Percentiles rank a stretch among this genome's conserved stretches.
phyloP scores from a whole-genome alignment of 2,113 vertebrate genomes.

The Oreotrochilus melanogaster region DNA sequence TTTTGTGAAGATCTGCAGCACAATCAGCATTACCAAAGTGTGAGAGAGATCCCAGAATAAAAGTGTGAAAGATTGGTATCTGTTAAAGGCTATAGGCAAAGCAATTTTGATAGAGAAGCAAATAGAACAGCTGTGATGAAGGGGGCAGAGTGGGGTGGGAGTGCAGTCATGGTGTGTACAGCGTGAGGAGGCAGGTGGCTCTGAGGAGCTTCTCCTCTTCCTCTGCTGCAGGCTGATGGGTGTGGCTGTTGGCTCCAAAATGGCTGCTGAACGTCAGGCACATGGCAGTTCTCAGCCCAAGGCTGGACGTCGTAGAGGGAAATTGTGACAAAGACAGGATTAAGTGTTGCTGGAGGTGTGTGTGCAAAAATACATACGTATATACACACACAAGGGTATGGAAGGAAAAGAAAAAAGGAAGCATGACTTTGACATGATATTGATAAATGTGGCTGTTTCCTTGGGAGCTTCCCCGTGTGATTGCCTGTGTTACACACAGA shows the following conservation, averaged over 20 bases:
- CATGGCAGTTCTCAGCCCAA: neutral
- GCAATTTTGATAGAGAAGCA: neutral
- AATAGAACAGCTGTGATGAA: neutral
- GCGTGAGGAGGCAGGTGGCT: neutral
- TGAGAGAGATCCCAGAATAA: neutral
- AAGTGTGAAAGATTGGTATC: neutral
- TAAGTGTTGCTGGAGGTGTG: neutral
- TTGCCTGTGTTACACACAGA: neutral
- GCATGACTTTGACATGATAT: neutral
- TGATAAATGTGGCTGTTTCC: neutral
- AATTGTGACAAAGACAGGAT: neutral
- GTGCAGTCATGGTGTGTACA: neutral
- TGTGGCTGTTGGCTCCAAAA: neutral
- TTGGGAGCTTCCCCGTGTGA: neutral
- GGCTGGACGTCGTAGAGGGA: neutral
- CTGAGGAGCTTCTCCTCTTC: neutral
- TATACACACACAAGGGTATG: accelerated
- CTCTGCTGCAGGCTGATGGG: neutral
- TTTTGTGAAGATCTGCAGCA: neutral
- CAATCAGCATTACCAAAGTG: neutral
- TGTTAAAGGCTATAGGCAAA: neutral
- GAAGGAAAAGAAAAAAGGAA: neutral
- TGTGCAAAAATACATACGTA: neutral
- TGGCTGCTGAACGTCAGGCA: neutral
- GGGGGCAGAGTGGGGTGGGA: neutral